Conservation (phyloP, 2,888 invertebrate genomes). For the Netelia virgata region DNA sequence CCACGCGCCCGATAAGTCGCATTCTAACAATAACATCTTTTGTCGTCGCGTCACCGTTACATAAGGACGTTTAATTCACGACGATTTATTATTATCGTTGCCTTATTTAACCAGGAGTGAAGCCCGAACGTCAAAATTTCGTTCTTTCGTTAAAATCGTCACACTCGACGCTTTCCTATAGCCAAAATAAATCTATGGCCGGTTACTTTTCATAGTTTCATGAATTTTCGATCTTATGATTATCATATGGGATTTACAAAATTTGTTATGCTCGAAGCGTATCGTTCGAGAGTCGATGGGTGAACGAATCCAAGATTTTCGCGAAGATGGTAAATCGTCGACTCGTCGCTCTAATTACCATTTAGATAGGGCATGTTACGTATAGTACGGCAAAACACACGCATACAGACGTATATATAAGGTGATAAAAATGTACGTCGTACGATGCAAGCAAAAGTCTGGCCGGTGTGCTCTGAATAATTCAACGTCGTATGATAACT, state of each 20-base stretch:
- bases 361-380: slow-evolving; percentile 50
- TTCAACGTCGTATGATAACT: slow-evolving; percentile 56
- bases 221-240: too few species aligned
- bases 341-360: slow-evolving; percentile 50
- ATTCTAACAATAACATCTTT: slow-evolving; percentile 27
- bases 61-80: slow-evolving; percentile 15
- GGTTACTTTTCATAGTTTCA: too few species aligned
- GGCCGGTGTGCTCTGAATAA: slow-evolving; percentile 42
- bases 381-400: slow-evolving; percentile 7
- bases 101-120: background rate
- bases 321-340: slow-evolving; percentile 7
- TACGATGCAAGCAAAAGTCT: slow-evolving; percentile 1
- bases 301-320: slow-evolving; percentile 7
- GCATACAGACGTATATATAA: background rate
- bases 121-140: background rate
- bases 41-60: slow-evolving; percentile 15
- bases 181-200: too few species aligned
- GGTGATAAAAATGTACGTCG: slow-evolving; percentile 26
- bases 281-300: background rate
- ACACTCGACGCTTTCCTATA: background rate
- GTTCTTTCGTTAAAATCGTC: background rate
- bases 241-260: too few species aligned
- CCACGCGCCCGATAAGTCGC: background rate
- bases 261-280: background rate
- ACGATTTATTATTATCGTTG: slow-evolving; percentile 3